A percentile compares a stretch with the other conserved stretches of the same genome.
Conservation (phyloP, 2,113 vertebrate species). For the Illadopsis cleaveri region DNA sequence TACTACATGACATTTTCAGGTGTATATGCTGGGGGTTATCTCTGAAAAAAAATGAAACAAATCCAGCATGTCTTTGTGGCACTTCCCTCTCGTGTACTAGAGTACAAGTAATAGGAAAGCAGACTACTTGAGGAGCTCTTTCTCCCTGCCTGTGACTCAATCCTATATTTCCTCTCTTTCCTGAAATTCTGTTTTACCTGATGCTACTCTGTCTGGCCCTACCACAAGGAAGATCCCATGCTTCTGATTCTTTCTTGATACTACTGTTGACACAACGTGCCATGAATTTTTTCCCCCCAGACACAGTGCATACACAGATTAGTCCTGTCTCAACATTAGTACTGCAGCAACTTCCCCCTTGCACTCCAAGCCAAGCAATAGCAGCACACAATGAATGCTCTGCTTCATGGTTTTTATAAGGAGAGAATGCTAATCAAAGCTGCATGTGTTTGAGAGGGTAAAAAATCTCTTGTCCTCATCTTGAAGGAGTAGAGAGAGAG, state of each 20-base stretch:
- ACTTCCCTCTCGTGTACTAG: not conserved
- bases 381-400: accelerated
- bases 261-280: not conserved
- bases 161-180: not conserved
- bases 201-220: accelerated
- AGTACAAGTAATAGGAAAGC: not conserved
- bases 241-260: not conserved
- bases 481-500: not conserved
- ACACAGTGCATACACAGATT: not conserved
- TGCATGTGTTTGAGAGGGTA: not conserved
- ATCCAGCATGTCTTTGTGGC: not conserved
- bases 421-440: not conserved
- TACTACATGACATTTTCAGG: not conserved
- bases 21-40: not conserved
- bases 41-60: not conserved
- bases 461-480: not conserved
- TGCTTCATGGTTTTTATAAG: not conserved
- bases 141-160: not conserved
- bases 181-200: not conserved
- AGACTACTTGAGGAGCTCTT: not conserved
- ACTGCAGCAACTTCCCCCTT: not conserved
- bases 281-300: not conserved
- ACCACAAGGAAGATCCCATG: not conserved
- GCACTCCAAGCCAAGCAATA: not conserved
- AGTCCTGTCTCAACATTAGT: not conserved